Evolutionary conservation across 1,140 invertebrate genomes (phyloP).

Genomic region (Pseudomyrmex pallidus): DNA sequence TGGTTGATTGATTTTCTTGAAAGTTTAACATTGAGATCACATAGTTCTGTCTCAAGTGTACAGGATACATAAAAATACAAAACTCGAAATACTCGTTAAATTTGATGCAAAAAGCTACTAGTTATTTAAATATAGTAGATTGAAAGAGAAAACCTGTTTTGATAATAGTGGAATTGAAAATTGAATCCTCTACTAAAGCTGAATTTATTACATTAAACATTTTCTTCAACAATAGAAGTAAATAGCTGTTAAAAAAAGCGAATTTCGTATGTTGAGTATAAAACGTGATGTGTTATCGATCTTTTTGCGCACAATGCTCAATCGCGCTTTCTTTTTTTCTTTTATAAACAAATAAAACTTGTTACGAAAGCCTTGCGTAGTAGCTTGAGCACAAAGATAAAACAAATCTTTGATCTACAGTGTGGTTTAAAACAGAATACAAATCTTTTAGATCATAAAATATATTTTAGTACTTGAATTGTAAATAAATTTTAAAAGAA

Average conservation of each 20-base stretch:
- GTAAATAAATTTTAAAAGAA: background rate
- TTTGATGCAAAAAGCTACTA: background rate
- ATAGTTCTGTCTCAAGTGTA: background rate
- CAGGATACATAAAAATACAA: background rate
- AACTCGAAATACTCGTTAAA: background rate
- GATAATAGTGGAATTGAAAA: background rate
- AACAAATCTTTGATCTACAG: background rate
- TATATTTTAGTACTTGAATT: too few species aligned
- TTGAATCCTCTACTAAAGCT: background rate
- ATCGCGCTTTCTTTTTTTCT: background rate
- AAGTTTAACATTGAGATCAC: background rate
- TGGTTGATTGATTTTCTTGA: constrained; percentile 57
- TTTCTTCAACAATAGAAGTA: background rate
- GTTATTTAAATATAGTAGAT: constrained; percentile 3
- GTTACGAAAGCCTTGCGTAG: background rate
- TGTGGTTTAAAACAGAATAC: background rate
- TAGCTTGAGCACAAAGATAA: constrained; percentile 9
- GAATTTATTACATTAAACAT: constrained; percentile 11
- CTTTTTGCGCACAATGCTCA: constrained; percentile 1
- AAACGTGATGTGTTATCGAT: background rate
- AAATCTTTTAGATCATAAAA: too few species aligned
- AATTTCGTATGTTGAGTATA: background rate
- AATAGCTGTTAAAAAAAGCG: background rate
- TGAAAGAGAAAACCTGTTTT: constrained; percentile 10
- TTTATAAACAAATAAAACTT: background rate